Percentiles rank a stretch among this genome's conserved stretches.
Conservation (phyloP, 2,888 invertebrate species). For the Allolobophora icterica region DNA sequence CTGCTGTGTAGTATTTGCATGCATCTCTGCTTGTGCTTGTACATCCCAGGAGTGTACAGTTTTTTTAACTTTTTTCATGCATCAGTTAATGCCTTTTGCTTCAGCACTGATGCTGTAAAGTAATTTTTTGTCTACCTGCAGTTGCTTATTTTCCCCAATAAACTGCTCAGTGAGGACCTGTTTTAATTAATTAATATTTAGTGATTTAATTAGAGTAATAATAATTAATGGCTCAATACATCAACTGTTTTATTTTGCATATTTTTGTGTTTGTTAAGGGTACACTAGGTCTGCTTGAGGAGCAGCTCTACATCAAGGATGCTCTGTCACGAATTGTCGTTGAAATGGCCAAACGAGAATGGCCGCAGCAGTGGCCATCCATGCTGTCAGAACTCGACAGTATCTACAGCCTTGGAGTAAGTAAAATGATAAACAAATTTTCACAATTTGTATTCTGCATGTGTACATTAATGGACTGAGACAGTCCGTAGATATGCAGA, state of each 20-base stretch:
- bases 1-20: no score
- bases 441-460: background rate
- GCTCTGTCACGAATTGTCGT: constrained; percentile 81
- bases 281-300: constrained; percentile 77
- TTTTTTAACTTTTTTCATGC: no score
- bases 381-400: constrained; percentile 82
- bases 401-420: constrained; percentile 81
- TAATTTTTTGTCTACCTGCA: background rate
- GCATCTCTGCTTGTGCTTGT: no score
- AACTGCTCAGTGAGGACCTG: background rate
- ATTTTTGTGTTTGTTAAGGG: constrained; percentile 68
- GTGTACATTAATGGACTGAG: no score
- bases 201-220: background rate
- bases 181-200: background rate
- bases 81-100: background rate
- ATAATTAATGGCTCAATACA: background rate
- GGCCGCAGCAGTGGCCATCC: constrained; percentile 96
- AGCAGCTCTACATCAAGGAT: constrained; percentile 67
- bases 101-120: background rate
- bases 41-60: no score
- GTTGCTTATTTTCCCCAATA: background rate
- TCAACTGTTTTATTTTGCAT: background rate
- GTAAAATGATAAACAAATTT: constrained; percentile 40
- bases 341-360: constrained; percentile 94
- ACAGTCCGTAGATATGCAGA: no score